A percentile compares a stretch with the other conserved stretches of the same genome.
Conservation (phyloP, 2,888 invertebrate species). For the Acronicta aceris region DNA sequence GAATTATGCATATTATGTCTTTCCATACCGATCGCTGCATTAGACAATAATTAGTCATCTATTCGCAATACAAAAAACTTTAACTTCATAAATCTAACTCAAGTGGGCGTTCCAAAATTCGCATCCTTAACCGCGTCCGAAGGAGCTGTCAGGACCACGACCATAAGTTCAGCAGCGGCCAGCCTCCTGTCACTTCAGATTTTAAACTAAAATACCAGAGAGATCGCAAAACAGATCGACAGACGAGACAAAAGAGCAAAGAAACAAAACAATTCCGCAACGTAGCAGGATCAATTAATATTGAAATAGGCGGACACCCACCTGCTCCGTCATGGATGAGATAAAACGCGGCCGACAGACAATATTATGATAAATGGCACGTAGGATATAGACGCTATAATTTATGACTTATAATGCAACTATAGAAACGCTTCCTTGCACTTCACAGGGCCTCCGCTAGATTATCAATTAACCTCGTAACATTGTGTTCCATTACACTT, state of each 20-base stretch:
- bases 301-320: conserved; percentile 74
- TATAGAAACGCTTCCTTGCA: conserved; percentile 56
- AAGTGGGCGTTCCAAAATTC: conserved; percentile 23
- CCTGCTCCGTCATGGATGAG: conserved; percentile 69
- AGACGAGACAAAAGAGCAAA: conserved; percentile 56
- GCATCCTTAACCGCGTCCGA: conserved; percentile 4
- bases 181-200: conserved; percentile 34
- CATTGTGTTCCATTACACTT: conserved; percentile 51
- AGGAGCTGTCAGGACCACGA: conserved; percentile 22
- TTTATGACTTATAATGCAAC: conserved; percentile 65
- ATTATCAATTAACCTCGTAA: conserved; percentile 67
- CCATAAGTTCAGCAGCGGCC: conserved; percentile 21
- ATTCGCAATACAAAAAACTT: neutral
- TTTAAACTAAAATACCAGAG: conserved; percentile 40
- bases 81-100: conserved; percentile 28
- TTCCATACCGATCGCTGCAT: neutral
- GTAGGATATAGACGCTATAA: conserved; percentile 68
- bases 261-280: conserved; percentile 63
- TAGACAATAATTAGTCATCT: conserved; percentile 1
- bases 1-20: neutral
- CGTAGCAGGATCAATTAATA: conserved; percentile 79
- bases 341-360: conserved; percentile 76
- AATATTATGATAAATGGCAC: conserved; percentile 83
- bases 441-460: conserved; percentile 53
- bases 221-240: conserved; percentile 42